These are phyloP conservation scores for Halcyon smyrnensis DNA, from an alignment of 2,797 vertebrate genomes.

Conservation along the genomic window DNA sequence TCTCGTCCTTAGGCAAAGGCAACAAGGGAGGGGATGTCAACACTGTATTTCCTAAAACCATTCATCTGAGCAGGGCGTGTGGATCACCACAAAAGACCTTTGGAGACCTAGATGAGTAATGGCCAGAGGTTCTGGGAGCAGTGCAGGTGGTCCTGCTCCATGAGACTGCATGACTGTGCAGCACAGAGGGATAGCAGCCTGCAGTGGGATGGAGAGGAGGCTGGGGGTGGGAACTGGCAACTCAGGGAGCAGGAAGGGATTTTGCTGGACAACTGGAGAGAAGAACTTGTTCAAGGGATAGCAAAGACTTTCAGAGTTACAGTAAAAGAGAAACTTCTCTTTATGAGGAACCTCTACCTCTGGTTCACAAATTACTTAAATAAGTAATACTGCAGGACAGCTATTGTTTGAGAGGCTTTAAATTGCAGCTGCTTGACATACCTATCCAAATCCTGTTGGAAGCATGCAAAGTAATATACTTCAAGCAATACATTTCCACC, in stretches of 20 bases:
- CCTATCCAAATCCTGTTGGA: not conserved
- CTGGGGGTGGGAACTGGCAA: not conserved
- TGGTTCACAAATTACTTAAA: not conserved
- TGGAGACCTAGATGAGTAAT: not conserved
- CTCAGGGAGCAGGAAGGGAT: not conserved
- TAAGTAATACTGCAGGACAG: not conserved
- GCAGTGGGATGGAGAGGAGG: rapidly evolving
- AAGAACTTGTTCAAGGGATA: not conserved
- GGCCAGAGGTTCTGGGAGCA: not conserved
- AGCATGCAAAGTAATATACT: not conserved
- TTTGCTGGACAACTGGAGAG: not conserved
- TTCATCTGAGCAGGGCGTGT: rapidly evolving
- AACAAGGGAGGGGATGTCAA: not conserved
- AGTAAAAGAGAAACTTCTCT: not conserved
- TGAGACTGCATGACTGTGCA: rapidly evolving
- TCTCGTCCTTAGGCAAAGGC: not conserved
- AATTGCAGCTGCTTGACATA: not conserved
- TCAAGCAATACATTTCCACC: not conserved
- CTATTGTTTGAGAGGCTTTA: not conserved
- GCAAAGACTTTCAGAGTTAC: not conserved
- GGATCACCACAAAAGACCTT: not conserved
- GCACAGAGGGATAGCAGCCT: rapidly evolving
- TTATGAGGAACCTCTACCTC: not conserved
- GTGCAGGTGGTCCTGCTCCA: not conserved
- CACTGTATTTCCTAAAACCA: not conserved